Conservation (phyloP, 92 coral and sea anemone species). For the Siderastrea siderea region DNA sequence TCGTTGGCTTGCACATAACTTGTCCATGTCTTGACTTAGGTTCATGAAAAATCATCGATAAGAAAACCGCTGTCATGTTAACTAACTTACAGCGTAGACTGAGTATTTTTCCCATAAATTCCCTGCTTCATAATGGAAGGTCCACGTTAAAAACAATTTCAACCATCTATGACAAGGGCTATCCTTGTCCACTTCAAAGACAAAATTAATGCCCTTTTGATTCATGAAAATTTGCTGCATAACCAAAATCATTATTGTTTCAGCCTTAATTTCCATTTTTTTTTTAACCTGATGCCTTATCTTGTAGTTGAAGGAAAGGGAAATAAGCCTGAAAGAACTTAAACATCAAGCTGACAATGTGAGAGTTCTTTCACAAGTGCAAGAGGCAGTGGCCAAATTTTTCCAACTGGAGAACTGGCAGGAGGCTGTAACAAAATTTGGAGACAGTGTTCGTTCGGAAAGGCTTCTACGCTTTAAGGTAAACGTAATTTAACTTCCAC, state of each 20-base stretch:
- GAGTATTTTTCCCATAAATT: no score
- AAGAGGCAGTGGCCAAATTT: slow-evolving; percentile 17
- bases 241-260: background rate
- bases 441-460: slow-evolving; percentile 10
- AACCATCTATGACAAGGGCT: no score
- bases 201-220: background rate
- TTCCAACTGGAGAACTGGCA: slow-evolving; percentile 34
- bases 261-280: background rate
- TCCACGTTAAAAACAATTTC: no score
- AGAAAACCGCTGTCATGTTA: no score
- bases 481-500: background rate
- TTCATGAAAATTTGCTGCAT: background rate
- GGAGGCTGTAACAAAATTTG: slow-evolving; percentile 26
- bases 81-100: background rate
- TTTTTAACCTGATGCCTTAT: background rate
- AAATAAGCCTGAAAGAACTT: slow-evolving; percentile 25
- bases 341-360: background rate
- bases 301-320: slow-evolving; percentile 15
- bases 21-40: no score
- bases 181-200: no score
- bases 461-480: slow-evolving; percentile 40
- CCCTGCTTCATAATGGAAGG: no score
- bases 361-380: slow-evolving; percentile 7
- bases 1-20: no score
- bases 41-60: no score